These are phyloP conservation scores for Amyelois transitella DNA, from an alignment of 1,140 invertebrate species.

Conservation along the genomic window DNA sequence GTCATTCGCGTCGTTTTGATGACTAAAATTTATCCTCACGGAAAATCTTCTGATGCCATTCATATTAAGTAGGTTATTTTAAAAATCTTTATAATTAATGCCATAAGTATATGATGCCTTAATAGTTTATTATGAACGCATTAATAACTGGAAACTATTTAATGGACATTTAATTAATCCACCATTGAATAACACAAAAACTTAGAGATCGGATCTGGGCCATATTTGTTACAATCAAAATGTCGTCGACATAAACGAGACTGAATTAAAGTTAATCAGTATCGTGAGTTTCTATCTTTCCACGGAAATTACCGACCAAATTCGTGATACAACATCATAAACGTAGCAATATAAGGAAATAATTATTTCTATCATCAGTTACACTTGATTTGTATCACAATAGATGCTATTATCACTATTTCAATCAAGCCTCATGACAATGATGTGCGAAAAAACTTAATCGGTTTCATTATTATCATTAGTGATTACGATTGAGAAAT, in stretches of 20 bases:
- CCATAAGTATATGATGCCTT: no score
- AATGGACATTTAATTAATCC: not conserved
- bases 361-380: slow-evolving; percentile 45
- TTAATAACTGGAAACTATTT: no score
- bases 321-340: slow-evolving; percentile 2
- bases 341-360: slow-evolving; percentile 51
- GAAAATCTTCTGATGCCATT: slow-evolving; percentile 10
- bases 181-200: not conserved
- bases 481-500: slow-evolving; percentile 34
- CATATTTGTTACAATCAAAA: not conserved
- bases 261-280: not conserved
- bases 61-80: no score
- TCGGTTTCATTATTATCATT: slow-evolving; percentile 25
- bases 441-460: slow-evolving; percentile 35
- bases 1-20: slow-evolving; percentile 36
- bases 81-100: no score
- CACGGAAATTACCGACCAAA: not conserved
- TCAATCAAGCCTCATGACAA: slow-evolving; percentile 29
- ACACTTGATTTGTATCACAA: slow-evolving; percentile 39
- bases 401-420: slow-evolving; percentile 44
- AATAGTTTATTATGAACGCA: no score
- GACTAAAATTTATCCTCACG: not conserved
- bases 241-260: not conserved
- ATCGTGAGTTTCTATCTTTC: not conserved
- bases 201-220: not conserved